Base-by-base conservation (phyloP, 2,888 invertebrate species). In the Coenonympha glycerion region DNA sequence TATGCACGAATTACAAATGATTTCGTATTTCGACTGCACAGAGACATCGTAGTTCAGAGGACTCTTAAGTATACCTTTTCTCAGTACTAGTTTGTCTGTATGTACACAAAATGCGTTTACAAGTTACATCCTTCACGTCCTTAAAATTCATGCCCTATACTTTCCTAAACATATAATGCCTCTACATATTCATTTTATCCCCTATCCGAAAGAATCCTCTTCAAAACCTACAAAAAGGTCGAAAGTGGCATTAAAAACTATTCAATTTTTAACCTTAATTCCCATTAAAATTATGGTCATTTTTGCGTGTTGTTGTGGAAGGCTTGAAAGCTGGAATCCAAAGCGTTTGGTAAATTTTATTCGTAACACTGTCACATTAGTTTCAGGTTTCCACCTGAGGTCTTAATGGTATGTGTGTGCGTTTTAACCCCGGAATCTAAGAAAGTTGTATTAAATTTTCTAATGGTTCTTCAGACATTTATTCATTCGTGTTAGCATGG, bases 321-420 rank as follows among this genome's bases (percentile, higher is more conserved):
- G 11, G 8, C 21, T 31, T 30, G 36, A 37, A 18, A 30, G 44
- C 37, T 49, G 42, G 36, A 44, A 37, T 49, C 37, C 30, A n/a
- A 33, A 30, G 15, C 37, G 13, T 37, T 22, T 44, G 47, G 53
- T 44, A 44, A 51, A 54, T 58, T 56, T 58, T 58, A 58, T 58
- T 58, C 50, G 49, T 44, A 53, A 37, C 44, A 50, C 49, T 53
- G 57, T 59, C 57, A 57, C 59, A 57, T 57, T 59, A 57, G 57
- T 59, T 59, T 55, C 52, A 55, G 50, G 46, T 28, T 42, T 44
- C 49, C 57, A 59, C 57, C 57, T 59, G 55, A 47, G 57, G 45
- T 57, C 51, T 57, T 57, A 47, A 52, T 52, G 34, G 47, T 24
- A 47, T 19, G 33, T 47, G 49, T 55, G 49, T 52, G 33, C 42